Percentiles rank a stretch among this genome's conserved stretches.
Evolutionary conservation across 2,888 invertebrate genomes (phyloP).

Genomic region (Drosophila algonquin): DNA sequence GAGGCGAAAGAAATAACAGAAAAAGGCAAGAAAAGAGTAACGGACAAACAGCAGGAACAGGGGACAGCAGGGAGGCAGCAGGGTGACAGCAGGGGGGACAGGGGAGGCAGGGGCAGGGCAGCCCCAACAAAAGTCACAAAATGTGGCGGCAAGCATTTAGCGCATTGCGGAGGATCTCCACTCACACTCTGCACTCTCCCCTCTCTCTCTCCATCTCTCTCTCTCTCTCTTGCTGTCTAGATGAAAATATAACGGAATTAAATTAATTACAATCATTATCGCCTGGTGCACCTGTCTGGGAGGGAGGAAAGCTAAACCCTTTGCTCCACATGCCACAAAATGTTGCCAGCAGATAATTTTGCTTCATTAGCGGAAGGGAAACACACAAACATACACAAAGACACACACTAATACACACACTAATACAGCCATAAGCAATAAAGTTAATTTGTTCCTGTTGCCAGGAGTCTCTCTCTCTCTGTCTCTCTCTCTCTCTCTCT

Average conservation of each 20-base stretch:
- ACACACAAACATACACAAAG: constrained; percentile 14
- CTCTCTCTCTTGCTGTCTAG: constrained; percentile 48
- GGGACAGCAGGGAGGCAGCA: too few species aligned
- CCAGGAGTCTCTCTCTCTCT: neutral
- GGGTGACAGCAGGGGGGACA: neutral
- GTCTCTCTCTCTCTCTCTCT: too few species aligned
- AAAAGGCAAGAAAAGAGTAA: constrained; percentile 3
- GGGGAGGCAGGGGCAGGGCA: too few species aligned
- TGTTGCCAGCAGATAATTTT: constrained; percentile 60
- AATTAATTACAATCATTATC: constrained; percentile 83
- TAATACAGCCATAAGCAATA: constrained; percentile 43
- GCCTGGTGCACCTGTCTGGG: constrained; percentile 59
- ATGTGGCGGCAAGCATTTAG: constrained; percentile 74
- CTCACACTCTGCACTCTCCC: neutral
- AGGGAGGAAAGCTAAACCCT: too few species aligned
- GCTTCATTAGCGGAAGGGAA: constrained; percentile 56
- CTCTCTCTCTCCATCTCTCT: constrained; percentile 7
- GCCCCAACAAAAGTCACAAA: constrained; percentile 49
- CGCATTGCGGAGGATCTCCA: constrained; percentile 78
- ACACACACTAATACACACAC: constrained; percentile 18
- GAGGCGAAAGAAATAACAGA: constrained; percentile 42
- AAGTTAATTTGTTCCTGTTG: constrained; percentile 63
- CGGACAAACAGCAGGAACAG: neutral
- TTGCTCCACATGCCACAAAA: constrained; percentile 38
- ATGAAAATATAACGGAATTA: constrained; percentile 83